A percentile compares a stretch with the other conserved stretches of the same genome.
Evolutionary conservation across 2,888 invertebrate species (phyloP).

Genomic region (Euplagia quadripunctaria): DNA sequence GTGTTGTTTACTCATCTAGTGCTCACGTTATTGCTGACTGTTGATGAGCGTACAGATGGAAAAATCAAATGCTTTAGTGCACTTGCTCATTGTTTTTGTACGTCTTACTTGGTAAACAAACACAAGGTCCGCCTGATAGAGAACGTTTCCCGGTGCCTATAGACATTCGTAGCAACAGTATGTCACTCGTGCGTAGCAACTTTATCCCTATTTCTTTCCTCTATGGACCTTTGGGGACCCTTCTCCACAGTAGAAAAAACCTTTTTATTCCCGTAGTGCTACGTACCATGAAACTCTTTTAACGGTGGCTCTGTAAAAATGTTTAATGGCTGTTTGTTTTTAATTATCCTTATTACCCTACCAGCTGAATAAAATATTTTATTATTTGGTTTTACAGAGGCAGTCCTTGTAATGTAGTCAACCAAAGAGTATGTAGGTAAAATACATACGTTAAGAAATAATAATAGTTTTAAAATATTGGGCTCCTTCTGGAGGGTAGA

Average conservation of each 20-base stretch:
- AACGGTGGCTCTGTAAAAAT: not conserved
- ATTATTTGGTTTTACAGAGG: too few species aligned
- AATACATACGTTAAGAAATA: not conserved
- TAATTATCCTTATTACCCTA: not conserved
- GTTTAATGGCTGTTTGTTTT: not conserved
- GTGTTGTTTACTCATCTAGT: too few species aligned
- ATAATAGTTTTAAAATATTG: not conserved
- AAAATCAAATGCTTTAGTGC: too few species aligned
- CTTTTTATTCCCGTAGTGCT: not conserved
- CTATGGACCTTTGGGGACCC: not conserved
- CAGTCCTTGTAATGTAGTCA: too few species aligned
- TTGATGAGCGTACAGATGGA: too few species aligned
- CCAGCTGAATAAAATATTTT: not conserved
- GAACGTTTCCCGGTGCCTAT: too few species aligned
- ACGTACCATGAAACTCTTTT: not conserved
- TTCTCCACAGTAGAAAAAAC: not conserved
- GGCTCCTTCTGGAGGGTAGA: not conserved
- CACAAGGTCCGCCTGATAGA: too few species aligned
- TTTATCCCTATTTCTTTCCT: not conserved
- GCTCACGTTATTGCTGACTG: too few species aligned
- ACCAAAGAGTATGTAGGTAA: not conserved
- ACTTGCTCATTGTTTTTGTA: too few species aligned
- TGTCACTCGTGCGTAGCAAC: too few species aligned
- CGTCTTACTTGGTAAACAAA: too few species aligned
- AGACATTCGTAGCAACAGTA: too few species aligned